Evolutionary conservation across 1,140 invertebrate genomes (phyloP).

Genomic region (Drosophila ercepeae): DNA sequence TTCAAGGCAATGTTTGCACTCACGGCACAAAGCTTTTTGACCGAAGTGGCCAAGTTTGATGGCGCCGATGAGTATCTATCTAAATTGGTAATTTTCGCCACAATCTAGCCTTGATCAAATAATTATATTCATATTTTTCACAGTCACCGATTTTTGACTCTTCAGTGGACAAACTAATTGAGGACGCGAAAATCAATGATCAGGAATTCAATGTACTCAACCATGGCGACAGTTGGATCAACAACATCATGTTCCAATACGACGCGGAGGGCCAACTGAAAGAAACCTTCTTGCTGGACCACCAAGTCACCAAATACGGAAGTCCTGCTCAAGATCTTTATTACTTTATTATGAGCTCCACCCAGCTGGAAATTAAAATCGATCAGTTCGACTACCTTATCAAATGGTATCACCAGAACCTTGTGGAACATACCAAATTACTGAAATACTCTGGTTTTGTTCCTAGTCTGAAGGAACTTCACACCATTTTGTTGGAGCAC

Average conservation of each 20-base stretch:
- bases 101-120: too few species aligned
- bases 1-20: slow-evolving; percentile 12
- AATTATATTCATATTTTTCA: background rate
- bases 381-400: slow-evolving; percentile 54
- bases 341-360: slow-evolving; percentile 49
- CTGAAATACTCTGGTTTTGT: slow-evolving; percentile 43
- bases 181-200: slow-evolving; percentile 56
- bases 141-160: slow-evolving; percentile 5
- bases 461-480: slow-evolving; percentile 44
- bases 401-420: slow-evolving; percentile 54
- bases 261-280: slow-evolving; percentile 83
- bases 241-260: slow-evolving; percentile 88
- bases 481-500: slow-evolving; percentile 41
- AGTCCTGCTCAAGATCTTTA: slow-evolving; percentile 51
- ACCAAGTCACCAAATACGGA: slow-evolving; percentile 48
- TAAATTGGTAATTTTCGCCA: slow-evolving; percentile 59
- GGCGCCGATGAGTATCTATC: slow-evolving; percentile 22
- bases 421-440: slow-evolving; percentile 22
- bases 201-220: slow-evolving; percentile 86
- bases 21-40: background rate
- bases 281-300: slow-evolving; percentile 85
- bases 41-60: slow-evolving; percentile 11
- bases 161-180: slow-evolving; percentile 26
- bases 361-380: slow-evolving; percentile 44
- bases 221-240: slow-evolving; percentile 87